Conservation (phyloP, 23 tunicate species). For the Botrylloides violaceus region DNA sequence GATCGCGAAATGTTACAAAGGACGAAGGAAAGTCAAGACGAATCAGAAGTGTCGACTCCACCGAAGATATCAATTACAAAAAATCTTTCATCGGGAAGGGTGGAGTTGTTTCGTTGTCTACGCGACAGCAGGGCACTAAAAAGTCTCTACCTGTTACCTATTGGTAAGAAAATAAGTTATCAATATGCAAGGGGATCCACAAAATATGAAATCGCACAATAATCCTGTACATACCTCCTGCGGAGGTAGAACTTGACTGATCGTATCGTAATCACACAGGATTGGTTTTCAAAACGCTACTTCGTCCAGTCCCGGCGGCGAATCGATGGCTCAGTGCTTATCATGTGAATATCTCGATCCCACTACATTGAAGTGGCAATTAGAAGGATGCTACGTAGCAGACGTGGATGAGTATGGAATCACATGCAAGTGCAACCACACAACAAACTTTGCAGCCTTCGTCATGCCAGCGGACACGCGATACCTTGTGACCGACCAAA, state of each 20-base stretch:
- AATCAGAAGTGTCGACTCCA: not conserved
- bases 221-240: no score
- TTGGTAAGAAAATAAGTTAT: no score
- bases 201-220: no score
- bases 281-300: no score
- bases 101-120: slow-evolving; percentile 59
- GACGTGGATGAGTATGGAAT: slow-evolving; percentile 47
- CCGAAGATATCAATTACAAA: not conserved
- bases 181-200: no score
- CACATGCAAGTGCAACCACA: slow-evolving; percentile 84
- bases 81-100: slow-evolving; percentile 61
- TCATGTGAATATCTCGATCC: slow-evolving; percentile 64
- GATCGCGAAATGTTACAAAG: not conserved
- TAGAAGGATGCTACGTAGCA: slow-evolving; percentile 44
- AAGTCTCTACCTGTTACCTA: slow-evolving; percentile 66
- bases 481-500: slow-evolving; percentile 30
- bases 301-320: no score
- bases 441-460: slow-evolving; percentile 91
- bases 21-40: not conserved
- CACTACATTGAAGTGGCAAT: slow-evolving; percentile 26
- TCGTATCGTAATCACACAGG: no score
- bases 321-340: slow-evolving; percentile 30
- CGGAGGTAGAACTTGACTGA: no score
- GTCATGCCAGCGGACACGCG: slow-evolving; percentile 49
- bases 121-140: slow-evolving; percentile 29